Evolutionary conservation across 2,888 invertebrate genomes (phyloP), one percentile per base, ranked within the genome.

Genomic region (Eumacrocentrus americanus): DNA sequence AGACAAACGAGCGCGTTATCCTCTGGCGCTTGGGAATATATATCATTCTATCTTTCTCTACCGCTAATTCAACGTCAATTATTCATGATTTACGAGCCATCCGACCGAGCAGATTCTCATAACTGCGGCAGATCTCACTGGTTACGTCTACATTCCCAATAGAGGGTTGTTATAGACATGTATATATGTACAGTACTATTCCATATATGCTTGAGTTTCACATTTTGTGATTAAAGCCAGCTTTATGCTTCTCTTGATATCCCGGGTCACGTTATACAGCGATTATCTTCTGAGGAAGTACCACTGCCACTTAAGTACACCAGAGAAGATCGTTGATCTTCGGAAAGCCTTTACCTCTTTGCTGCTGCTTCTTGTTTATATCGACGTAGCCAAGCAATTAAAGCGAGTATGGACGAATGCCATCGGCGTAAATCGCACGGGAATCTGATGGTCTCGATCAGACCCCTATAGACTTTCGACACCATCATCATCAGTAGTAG

Each of bases 11-110:
- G 58, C 51, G 29, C 51, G 51, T 48, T 51, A 51, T 25, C 23
- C 42, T 23, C 22, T 18, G 34, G 23, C 20, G 22, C 18, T 12
- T 25, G 25, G 7, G 25, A 48, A 57, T 44, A 56, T 63, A 61
- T n/a, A n/a, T n/a, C n/a, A n/a, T n/a, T n/a, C 42, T 58, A 53
- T 59, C 56, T 55, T 55, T 35, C 55, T 55, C 20, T 22, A 58
- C 60, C 62, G 60, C 64, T 66, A 61, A 64, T 64, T 66, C 53
- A 64, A 66, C 64, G 66, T 64, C 66, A 66, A 66, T 66, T 66
- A 66, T 64, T 61, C 59, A 64, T 66, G 66, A 66, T 66, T 64
- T 64, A 66, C 58, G 64, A 66, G 66, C 52, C 61, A 61, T 40
- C 59, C 62, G 64, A 62, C 59, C 52, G 59, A 44, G 50, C 11